Percentiles rank a stretch among this genome's conserved stretches.
These are phyloP conservation scores for Agrotis segetum DNA, from an alignment of 2,888 invertebrate species.

Conservation along the genomic window DNA sequence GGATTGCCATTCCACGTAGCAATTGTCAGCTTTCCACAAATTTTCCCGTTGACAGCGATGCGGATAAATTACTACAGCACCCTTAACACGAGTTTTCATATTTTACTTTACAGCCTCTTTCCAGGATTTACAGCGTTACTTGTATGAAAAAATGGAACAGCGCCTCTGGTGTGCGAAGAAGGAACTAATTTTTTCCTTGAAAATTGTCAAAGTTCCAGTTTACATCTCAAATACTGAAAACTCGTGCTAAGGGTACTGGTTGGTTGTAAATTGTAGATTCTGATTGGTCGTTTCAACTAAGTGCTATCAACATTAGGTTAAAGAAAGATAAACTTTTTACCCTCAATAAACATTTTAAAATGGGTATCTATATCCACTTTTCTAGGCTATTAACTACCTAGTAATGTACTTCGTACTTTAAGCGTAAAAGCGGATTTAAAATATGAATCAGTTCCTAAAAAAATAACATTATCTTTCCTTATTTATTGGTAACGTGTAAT, in stretches of 20 bases:
- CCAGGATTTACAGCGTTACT: no score
- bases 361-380: conserved; percentile 16
- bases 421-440: neutral
- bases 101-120: no score
- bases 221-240: no score
- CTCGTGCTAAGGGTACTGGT: no score
- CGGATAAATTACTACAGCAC: neutral
- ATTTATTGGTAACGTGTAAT: conserved; percentile 1
- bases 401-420: neutral
- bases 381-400: conserved; percentile 21
- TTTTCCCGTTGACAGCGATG: no score
- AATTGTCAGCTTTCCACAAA: neutral
- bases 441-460: conserved; percentile 4
- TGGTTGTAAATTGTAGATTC: neutral
- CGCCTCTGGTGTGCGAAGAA: no score
- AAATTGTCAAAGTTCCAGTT: no score
- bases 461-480: neutral
- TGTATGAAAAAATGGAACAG: no score
- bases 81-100: no score
- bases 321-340: conserved; percentile 55
- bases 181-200: no score
- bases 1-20: no score
- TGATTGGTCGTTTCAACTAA: conserved; percentile 36
- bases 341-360: conserved; percentile 28
- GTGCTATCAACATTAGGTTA: conserved; percentile 46